Evolutionary conservation across 2,797 vertebrate genomes (phyloP).

Genomic region (Enteromius unitaeniatus): DNA sequence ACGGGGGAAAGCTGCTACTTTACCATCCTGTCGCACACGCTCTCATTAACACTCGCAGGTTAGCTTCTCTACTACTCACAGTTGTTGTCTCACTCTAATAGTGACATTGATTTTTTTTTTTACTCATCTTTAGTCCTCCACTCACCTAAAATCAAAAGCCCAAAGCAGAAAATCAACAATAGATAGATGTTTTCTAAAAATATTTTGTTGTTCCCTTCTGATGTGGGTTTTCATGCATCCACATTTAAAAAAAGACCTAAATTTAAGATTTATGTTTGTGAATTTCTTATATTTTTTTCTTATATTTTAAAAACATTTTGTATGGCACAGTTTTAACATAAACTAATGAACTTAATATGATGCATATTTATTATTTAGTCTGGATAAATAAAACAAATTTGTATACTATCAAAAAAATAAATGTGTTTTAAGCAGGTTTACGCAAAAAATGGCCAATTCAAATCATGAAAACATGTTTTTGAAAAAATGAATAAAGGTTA

Average conservation of each 20-base stretch:
- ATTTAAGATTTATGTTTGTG: background rate
- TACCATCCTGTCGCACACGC: slow-evolving; percentile 17
- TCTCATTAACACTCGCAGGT: slow-evolving; percentile 9
- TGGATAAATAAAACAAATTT: background rate
- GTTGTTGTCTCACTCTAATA: background rate
- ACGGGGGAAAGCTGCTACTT: slow-evolving; percentile 27
- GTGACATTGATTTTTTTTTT: background rate
- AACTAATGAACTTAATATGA: background rate
- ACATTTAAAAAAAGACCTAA: background rate
- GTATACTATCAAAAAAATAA: background rate
- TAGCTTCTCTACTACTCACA: slow-evolving; percentile 3
- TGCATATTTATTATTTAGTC: background rate
- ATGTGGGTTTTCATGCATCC: background rate
- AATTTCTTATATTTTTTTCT: background rate
- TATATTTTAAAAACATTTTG: background rate
- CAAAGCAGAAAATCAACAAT: background rate
- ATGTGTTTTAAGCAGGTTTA: background rate
- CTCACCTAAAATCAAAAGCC: background rate
- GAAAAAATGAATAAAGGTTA: too few relatives aligned
- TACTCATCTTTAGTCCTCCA: background rate
- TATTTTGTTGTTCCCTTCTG: background rate
- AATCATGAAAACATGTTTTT: background rate
- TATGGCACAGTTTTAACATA: background rate
- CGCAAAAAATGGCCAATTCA: background rate
- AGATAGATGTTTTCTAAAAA: background rate